Conservation (phyloP, 1,140 invertebrate species). For the Ips typographus region DNA sequence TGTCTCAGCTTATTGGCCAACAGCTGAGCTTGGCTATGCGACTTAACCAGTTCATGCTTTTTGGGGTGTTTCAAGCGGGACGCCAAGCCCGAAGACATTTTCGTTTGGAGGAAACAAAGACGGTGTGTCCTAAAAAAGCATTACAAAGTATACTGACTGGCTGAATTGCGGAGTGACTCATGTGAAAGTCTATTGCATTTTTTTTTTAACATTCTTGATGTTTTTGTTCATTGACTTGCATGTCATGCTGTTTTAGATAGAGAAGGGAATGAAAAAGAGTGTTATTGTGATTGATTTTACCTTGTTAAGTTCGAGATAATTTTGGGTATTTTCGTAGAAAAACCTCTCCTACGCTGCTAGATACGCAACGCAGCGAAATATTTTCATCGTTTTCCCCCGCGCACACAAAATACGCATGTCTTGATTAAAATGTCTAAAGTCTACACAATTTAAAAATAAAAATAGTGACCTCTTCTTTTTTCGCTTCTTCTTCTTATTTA, state of each 20-base stretch:
- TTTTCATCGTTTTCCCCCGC: not conserved
- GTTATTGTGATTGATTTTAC: constrained; percentile 5
- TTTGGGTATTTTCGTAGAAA: constrained; percentile 24
- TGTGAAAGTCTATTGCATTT: constrained; percentile 18
- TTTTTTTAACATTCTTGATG: not conserved
- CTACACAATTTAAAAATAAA: too few species aligned
- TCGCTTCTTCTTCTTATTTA: too few species aligned
- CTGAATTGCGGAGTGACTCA: constrained; percentile 26
- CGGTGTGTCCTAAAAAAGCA: constrained; percentile 32
- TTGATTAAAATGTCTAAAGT: not conserved
- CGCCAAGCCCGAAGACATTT: constrained; percentile 51
- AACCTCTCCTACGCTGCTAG: constrained; percentile 28
- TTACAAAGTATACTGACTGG: constrained; percentile 8
- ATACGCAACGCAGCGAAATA: constrained; percentile 26
- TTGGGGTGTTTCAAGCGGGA: constrained; percentile 49
- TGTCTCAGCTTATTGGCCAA: constrained; percentile 50
- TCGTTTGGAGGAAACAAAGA: constrained; percentile 37
- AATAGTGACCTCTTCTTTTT: too few species aligned
- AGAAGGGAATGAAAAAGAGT: constrained; percentile 3
- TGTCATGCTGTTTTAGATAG: constrained; percentile 7
- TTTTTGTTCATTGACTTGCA: not conserved
- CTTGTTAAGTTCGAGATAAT: constrained; percentile 28
- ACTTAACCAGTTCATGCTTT: constrained; percentile 50
- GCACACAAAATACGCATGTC: constrained; percentile 6
- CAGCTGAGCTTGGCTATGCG: constrained; percentile 50